Conservation (phyloP, 1,140 invertebrate genomes). For the Metopolophium dirhodum region DNA sequence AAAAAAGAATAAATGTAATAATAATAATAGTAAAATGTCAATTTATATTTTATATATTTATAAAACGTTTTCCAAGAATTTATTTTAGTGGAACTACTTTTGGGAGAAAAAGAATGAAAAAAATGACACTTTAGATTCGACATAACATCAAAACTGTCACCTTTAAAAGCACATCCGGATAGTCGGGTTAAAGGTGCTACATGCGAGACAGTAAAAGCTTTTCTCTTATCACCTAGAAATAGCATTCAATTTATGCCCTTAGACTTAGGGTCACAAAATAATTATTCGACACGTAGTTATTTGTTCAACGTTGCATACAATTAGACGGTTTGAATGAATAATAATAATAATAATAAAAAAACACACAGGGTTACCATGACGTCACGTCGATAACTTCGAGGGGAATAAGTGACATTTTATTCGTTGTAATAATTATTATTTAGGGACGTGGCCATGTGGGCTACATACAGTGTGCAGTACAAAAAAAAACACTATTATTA, state of each 20-base stretch:
- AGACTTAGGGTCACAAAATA: not conserved
- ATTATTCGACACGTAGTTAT: conserved; percentile 9
- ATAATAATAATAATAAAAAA: not conserved
- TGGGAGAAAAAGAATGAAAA: not conserved
- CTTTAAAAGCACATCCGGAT: conserved; percentile 22
- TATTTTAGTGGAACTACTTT: not conserved
- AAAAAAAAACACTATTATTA: not conserved
- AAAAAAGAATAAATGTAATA: not conserved
- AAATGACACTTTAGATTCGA: conserved; percentile 9
- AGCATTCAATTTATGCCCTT: not conserved
- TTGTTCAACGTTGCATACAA: not conserved
- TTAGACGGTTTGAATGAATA: not conserved
- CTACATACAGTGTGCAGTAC: not conserved
- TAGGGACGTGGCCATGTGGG: not conserved
- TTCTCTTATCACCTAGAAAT: conserved; percentile 17
- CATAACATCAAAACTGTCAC: conserved; percentile 31
- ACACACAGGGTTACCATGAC: not conserved
- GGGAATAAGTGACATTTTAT: conserved; percentile 5
- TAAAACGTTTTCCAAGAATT: not conserved
- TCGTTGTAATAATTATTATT: conserved; percentile 1
- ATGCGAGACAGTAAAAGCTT: conserved; percentile 21
- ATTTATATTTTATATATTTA: not conserved
- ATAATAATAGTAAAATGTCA: conserved; percentile 22
- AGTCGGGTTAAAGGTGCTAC: not conserved
- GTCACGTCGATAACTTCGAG: not conserved